Conservation (phyloP, 2,113 vertebrate species). For the Australoheros scitulus region DNA sequence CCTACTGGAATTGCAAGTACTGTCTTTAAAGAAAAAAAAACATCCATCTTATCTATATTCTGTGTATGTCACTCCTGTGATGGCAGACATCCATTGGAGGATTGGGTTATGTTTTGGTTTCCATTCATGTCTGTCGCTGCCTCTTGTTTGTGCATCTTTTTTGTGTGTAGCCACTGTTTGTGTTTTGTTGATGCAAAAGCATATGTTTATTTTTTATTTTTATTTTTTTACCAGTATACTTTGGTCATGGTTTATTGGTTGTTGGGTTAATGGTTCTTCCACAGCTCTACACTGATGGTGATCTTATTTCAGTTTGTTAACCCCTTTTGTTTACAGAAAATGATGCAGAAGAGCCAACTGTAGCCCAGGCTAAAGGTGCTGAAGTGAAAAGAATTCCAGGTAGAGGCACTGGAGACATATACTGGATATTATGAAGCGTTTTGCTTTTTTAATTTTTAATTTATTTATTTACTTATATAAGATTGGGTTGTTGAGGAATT, state of each 20-base stretch:
- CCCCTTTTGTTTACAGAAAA: slow-evolving; percentile 77
- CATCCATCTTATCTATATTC: no score
- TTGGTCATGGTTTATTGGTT: slow-evolving; percentile 7
- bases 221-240: neutral
- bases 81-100: no score
- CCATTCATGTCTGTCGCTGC: slow-evolving; percentile 14
- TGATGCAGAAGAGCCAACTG: slow-evolving; percentile 55
- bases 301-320: slow-evolving; percentile 64
- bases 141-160: slow-evolving; percentile 19
- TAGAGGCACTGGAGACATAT: slow-evolving; percentile 53
- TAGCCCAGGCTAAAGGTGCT: slow-evolving; percentile 61
- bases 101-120: neutral
- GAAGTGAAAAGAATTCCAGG: slow-evolving; percentile 71
- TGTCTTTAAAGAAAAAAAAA: no score
- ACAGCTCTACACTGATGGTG: slow-evolving; percentile 32
- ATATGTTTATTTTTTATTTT: neutral
- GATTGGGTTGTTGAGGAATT: slow-evolving; percentile 17
- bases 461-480: slow-evolving; percentile 1
- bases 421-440: slow-evolving; percentile 15
- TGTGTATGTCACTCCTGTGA: no score
- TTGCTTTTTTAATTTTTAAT: neutral
- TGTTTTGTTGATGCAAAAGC: slow-evolving; percentile 15
- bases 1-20: slow-evolving; percentile 16
- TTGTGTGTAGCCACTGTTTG: slow-evolving; percentile 23
- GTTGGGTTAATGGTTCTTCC: slow-evolving; percentile 18